phyloP scores from a whole-genome alignment of 1,140 invertebrate species.

The Theocolax elegans region DNA sequence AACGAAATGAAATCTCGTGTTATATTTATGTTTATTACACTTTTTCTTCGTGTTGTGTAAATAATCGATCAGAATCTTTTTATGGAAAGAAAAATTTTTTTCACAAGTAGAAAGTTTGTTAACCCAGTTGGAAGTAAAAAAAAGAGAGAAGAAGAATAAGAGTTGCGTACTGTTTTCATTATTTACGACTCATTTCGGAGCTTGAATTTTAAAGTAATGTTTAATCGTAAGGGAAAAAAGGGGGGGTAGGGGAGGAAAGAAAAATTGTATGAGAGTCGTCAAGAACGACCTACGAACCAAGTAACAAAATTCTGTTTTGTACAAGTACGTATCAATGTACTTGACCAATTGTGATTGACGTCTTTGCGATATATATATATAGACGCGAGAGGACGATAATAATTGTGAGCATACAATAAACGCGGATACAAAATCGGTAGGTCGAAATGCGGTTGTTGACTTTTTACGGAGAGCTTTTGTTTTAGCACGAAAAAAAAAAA shows the following conservation, averaged over 20 bases:
- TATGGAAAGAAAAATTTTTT: too few relatives aligned
- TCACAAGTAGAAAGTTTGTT: too few relatives aligned
- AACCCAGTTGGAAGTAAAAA: too few relatives aligned
- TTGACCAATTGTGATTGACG: conserved; percentile 36
- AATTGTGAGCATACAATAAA: conserved; percentile 42
- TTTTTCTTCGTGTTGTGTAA: conserved; percentile 31
- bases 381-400: conserved; percentile 34
- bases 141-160: too few relatives aligned
- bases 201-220: too few relatives aligned
- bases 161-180: too few relatives aligned
- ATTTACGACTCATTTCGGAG: too few relatives aligned
- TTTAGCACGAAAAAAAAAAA: background rate
- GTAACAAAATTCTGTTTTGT: conserved; percentile 24
- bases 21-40: conserved; percentile 33
- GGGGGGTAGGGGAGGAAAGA: too few relatives aligned
- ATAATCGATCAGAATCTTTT: conserved; percentile 34
- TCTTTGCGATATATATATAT: conserved; percentile 33
- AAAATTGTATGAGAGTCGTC: conserved; percentile 3
- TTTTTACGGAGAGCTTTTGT: background rate
- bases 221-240: too few relatives aligned
- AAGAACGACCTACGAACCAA: background rate
- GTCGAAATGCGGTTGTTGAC: conserved; percentile 16
- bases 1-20: conserved; percentile 31
- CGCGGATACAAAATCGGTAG: conserved; percentile 9
- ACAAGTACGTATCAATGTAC: conserved; percentile 38